These are phyloP conservation scores for Lota lota DNA, from an alignment of 2,113 vertebrate species.

Conservation along the genomic window DNA sequence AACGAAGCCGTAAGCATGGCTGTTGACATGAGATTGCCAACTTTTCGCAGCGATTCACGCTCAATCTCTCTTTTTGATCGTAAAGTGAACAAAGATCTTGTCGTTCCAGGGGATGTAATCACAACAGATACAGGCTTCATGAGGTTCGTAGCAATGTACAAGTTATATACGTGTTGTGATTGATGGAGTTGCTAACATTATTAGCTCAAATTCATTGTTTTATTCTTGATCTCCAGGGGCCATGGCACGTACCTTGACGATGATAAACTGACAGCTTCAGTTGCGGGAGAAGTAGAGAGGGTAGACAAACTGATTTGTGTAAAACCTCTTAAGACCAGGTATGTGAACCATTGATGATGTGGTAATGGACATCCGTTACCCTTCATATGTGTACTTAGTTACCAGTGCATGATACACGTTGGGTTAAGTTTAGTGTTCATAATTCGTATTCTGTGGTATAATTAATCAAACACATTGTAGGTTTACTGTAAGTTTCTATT, in stretches of 20 bases:
- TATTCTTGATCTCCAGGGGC: conserved; percentile 73
- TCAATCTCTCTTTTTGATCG: conserved; percentile 22
- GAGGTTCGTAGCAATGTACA: conserved; percentile 72
- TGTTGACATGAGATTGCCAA: conserved; percentile 81
- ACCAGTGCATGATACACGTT: neutral
- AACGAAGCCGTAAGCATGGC: conserved; percentile 79
- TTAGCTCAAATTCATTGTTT: too few relatives aligned
- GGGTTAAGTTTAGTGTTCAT: too few relatives aligned
- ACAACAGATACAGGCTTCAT: conserved; percentile 93
- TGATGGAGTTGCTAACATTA: neutral
- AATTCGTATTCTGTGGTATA: too few relatives aligned
- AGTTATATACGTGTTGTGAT: neutral
- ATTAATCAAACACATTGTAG: too few relatives aligned
- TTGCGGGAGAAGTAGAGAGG: conserved; percentile 90
- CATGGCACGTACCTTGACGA: conserved; percentile 96
- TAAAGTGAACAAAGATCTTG: conserved; percentile 75
- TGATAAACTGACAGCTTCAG: conserved; percentile 90
- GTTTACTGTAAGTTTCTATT: neutral
- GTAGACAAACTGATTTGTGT: conserved; percentile 97
- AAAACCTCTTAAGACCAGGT: conserved; percentile 87
- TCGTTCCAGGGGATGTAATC: conserved; percentile 92
- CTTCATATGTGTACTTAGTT: too few relatives aligned
- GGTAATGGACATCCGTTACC: too few relatives aligned
- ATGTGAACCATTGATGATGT: conserved; percentile 1
- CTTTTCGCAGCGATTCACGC: conserved; percentile 52